phyloP scores from a whole-genome alignment of 2,797 vertebrate genomes.

The Sorex maritimensis region DNA sequence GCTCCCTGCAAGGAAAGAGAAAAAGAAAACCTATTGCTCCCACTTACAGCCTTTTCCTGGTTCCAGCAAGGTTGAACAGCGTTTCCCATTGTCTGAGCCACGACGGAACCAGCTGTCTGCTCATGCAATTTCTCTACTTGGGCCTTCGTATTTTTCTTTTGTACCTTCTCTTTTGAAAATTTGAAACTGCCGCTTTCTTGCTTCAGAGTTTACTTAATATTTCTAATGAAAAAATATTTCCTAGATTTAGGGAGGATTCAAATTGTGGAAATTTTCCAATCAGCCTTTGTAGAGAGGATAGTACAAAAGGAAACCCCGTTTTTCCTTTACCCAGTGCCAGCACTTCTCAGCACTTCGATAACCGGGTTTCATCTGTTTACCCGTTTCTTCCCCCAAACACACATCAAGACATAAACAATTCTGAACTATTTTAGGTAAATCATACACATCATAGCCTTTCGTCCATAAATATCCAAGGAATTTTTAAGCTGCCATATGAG shows the following conservation, averaged over 20 bases:
- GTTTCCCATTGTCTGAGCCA: slow-evolving; percentile 25
- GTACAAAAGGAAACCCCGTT: not conserved
- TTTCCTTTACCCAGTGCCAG: not conserved
- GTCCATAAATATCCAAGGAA: slow-evolving; percentile 37
- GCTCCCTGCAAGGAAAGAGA: not conserved
- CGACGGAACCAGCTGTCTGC: not conserved
- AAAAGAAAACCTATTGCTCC: not conserved
- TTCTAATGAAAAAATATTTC: not conserved
- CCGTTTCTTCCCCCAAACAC: slow-evolving; percentile 15
- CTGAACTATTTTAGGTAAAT: slow-evolving; percentile 60
- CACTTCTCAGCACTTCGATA: not conserved
- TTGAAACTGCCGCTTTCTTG: not conserved
- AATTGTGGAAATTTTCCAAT: not conserved
- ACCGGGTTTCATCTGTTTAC: not conserved
- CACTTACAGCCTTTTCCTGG: not conserved
- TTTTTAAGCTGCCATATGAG: slow-evolving; percentile 20
- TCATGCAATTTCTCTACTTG: not conserved
- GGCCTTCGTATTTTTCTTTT: slow-evolving; percentile 19
- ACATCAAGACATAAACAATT: not conserved
- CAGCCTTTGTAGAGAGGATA: not conserved
- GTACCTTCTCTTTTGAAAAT: slow-evolving; percentile 22
- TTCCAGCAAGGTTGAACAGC: not conserved
- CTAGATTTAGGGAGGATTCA: not conserved
- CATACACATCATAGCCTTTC: slow-evolving; percentile 43
- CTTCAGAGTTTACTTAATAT: slow-evolving; percentile 23